phyloP scores from a whole-genome alignment of 2,797 vertebrate species.

The Jordanella pulchra region DNA sequence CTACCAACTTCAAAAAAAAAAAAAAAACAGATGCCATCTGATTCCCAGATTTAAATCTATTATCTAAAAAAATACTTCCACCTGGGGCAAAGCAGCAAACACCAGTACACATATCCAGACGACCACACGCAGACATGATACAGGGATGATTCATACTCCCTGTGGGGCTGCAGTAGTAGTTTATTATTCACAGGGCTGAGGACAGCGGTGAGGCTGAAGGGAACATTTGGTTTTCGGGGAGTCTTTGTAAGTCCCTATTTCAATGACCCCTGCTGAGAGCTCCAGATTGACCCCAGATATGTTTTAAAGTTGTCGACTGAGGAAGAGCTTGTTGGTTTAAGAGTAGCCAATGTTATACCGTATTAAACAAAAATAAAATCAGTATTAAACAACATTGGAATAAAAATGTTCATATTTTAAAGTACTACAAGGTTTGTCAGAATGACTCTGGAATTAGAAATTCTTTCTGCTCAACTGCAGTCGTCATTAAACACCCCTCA shows the following conservation, averaged over 20 bases:
- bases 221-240: constrained; percentile 16
- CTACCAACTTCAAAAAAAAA: constrained; percentile 4
- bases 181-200: constrained; percentile 60
- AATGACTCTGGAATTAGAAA: constrained; percentile 32
- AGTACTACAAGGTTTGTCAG: background rate
- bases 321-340: constrained; percentile 15
- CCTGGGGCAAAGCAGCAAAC: constrained; percentile 34
- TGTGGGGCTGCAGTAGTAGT: constrained; percentile 54
- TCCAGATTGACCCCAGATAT: constrained; percentile 70
- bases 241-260: constrained; percentile 28
- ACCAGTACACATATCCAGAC: constrained; percentile 48
- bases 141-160: constrained; percentile 61
- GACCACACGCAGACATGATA: constrained; percentile 70
- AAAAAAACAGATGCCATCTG: constrained; percentile 14
- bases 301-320: constrained; percentile 35
- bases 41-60: constrained; percentile 15
- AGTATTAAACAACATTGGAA: constrained; percentile 13
- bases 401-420: background rate
- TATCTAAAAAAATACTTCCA: constrained; percentile 31
- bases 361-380: constrained; percentile 2
- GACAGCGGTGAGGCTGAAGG: constrained; percentile 36
- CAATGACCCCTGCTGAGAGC: constrained; percentile 36
- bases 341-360: constrained; percentile 15
- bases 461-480: constrained; percentile 22
- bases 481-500: constrained; percentile 45